Percentiles rank a stretch among this genome's conserved stretches.
These are phyloP conservation scores for Atta colombica DNA, from an alignment of 1,140 invertebrate species.

Conservation along the genomic window DNA sequence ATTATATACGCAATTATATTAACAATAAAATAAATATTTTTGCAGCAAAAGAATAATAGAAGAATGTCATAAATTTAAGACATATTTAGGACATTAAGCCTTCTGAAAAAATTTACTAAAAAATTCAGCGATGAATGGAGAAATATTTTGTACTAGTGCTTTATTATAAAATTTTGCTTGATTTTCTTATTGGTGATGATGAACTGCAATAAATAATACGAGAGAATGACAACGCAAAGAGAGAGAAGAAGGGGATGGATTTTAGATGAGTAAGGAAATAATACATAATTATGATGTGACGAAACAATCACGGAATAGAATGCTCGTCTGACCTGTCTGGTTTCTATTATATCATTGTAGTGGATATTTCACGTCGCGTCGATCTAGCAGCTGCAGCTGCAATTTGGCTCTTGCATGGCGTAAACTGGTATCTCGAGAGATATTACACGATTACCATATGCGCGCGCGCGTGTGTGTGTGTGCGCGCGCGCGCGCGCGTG, in stretches of 20 bases:
- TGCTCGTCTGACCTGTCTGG: constrained; percentile 19
- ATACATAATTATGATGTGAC: constrained; percentile 19
- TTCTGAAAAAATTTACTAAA: background rate
- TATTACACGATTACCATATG: constrained; percentile 51
- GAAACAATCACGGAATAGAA: constrained; percentile 28
- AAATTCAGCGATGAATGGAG: background rate
- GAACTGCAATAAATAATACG: background rate
- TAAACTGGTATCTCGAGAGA: constrained; percentile 57
- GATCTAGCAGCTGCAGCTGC: constrained; percentile 50
- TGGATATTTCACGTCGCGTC: constrained; percentile 49
- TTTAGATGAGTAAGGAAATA: constrained; percentile 12
- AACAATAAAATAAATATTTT: background rate
- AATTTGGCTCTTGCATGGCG: constrained; percentile 54
- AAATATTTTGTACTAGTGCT: background rate
- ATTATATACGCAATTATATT: background rate
- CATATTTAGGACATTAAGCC: background rate
- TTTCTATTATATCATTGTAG: constrained; percentile 11
- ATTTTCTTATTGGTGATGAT: background rate
- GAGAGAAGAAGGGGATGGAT: background rate
- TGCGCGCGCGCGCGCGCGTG: too few species aligned
- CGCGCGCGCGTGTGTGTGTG: background rate
- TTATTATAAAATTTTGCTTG: background rate
- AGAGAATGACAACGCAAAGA: background rate
- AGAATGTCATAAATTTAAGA: background rate
- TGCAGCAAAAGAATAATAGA: background rate